Percentiles rank a stretch among this genome's conserved stretches.
These are phyloP conservation scores for Trogon melanurus DNA, from an alignment of 2,113 vertebrate genomes.

Conservation along the genomic window DNA sequence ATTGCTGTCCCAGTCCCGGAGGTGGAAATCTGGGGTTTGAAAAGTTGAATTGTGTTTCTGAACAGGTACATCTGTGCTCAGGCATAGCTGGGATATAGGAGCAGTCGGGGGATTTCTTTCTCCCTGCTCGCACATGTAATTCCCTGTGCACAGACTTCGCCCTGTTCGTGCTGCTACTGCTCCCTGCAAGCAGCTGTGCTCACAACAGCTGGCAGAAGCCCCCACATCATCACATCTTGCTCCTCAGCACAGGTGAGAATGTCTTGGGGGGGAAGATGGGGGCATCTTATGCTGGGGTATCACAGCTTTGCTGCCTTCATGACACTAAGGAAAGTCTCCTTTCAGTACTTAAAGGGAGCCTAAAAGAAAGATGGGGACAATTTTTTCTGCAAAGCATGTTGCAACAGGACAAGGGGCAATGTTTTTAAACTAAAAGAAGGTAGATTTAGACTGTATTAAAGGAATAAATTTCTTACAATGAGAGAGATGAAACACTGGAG, in stretches of 20 bases:
- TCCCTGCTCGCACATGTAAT: background rate
- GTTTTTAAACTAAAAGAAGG: no score
- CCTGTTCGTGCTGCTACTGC: accelerated
- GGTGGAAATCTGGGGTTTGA: background rate
- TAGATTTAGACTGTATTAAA: no score
- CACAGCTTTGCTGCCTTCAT: background rate
- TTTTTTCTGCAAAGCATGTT: no score
- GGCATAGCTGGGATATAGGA: background rate
- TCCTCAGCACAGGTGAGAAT: background rate
- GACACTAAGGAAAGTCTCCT: background rate
- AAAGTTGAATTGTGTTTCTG: accelerated
- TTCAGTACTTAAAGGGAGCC: no score
- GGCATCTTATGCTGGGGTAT: accelerated
- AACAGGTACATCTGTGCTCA: background rate
- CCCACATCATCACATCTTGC: background rate
- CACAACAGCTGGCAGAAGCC: background rate
- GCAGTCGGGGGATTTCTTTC: background rate
- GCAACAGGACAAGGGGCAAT: no score
- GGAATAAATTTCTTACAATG: no score
- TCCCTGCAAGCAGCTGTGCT: background rate
- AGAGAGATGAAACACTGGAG: no score
- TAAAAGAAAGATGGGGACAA: no score
- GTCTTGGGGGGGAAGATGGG: background rate
- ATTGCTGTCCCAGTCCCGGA: background rate
- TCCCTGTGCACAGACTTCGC: background rate